Conservation (phyloP, 2,113 vertebrate genomes). For the Arothron firmamentum region DNA sequence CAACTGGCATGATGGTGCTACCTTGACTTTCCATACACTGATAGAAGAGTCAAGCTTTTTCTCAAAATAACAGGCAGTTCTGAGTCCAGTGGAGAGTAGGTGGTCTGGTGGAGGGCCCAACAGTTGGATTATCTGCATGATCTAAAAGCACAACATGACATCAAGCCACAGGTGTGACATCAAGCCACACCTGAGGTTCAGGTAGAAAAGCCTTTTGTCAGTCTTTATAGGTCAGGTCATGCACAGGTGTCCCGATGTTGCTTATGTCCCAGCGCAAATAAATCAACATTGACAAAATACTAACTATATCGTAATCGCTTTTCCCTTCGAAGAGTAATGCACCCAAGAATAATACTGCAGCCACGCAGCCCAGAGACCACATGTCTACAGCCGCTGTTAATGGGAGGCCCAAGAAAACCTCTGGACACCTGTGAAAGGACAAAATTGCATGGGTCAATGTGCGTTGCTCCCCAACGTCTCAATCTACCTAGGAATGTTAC, state of each 20-base stretch:
- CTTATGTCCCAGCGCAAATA: background rate
- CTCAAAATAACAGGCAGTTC: background rate
- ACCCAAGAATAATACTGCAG: background rate
- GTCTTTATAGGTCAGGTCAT: background rate
- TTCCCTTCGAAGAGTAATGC: background rate
- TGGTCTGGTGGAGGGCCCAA: background rate
- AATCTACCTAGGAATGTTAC: no score
- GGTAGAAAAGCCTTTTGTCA: background rate
- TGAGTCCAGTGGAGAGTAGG: background rate
- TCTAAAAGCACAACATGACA: background rate
- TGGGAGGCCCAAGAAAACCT: background rate
- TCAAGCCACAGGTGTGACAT: no score
- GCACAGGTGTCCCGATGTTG: background rate
- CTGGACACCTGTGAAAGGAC: background rate
- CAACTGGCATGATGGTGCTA: background rate
- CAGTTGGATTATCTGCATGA: background rate
- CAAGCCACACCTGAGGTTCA: background rate
- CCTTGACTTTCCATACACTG: background rate
- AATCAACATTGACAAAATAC: background rate
- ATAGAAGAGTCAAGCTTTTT: background rate
- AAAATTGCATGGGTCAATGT: background rate
- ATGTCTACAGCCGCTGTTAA: background rate
- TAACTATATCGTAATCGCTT: background rate
- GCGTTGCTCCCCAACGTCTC: no score
- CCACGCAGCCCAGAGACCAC: background rate